A percentile compares a stretch with the other conserved stretches of the same genome.
Evolutionary conservation across 2,113 vertebrate genomes (phyloP).

Genomic region (Hyperopisus bebe): DNA sequence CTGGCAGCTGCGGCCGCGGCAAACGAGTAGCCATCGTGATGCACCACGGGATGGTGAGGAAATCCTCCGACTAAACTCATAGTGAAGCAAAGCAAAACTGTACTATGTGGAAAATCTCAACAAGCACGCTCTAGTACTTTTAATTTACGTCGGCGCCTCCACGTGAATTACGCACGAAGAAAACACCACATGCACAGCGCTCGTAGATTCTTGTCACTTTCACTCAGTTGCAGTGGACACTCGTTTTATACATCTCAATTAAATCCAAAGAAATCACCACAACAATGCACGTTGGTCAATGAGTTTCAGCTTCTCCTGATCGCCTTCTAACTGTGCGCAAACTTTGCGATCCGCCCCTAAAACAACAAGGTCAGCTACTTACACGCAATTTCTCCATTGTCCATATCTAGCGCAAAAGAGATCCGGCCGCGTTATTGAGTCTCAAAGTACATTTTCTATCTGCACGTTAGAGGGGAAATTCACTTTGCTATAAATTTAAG

Average conservation of each 20-base stretch:
- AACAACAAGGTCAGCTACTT: slow-evolving; percentile 41
- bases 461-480: slow-evolving; percentile 18
- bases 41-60: slow-evolving; percentile 91
- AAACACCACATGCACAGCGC: slow-evolving; percentile 27
- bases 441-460: slow-evolving; percentile 20
- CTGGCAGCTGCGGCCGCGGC: slow-evolving; percentile 79
- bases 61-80: slow-evolving; percentile 96
- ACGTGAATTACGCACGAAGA: slow-evolving; percentile 23
- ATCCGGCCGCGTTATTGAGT: slow-evolving; percentile 28
- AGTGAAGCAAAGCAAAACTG: slow-evolving; percentile 29
- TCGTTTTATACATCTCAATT: slow-evolving; percentile 28
- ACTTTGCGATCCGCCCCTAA: slow-evolving; percentile 12
- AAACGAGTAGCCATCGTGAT: slow-evolving; percentile 90
- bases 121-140: slow-evolving; percentile 16
- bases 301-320: slow-evolving; percentile 7
- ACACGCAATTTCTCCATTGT: slow-evolving; percentile 45
- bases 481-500: slow-evolving; percentile 7
- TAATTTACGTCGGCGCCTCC: slow-evolving; percentile 16
- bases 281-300: background rate
- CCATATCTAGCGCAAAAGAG: slow-evolving; percentile 34
- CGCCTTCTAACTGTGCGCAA: background rate
- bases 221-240: slow-evolving; percentile 12
- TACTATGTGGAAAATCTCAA: slow-evolving; percentile 9
- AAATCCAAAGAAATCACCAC: slow-evolving; percentile 18
- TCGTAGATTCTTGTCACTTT: slow-evolving; percentile 17